A percentile compares a stretch with the other conserved stretches of the same genome.
These are phyloP conservation scores for Drosophila arizonae DNA, from an alignment of 1,140 invertebrate genomes.

Conservation along the genomic window DNA sequence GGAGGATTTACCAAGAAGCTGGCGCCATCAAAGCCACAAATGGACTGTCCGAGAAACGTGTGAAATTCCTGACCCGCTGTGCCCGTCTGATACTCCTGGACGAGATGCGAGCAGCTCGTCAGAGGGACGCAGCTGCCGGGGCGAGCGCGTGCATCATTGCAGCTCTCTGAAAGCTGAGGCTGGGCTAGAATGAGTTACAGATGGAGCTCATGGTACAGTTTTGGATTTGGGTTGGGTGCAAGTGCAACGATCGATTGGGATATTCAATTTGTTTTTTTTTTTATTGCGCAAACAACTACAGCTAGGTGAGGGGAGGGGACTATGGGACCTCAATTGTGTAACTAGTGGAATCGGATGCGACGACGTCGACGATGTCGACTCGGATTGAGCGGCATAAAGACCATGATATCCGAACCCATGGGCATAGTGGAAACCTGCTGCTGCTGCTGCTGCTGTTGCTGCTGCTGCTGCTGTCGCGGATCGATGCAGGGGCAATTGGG, in stretches of 20 bases:
- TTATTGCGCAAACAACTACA: constrained; percentile 42
- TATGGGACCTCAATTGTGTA: constrained; percentile 2
- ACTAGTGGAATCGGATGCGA: constrained; percentile 15
- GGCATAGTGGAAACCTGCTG: constrained; percentile 5
- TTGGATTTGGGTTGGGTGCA: background rate
- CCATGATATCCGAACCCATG: constrained; percentile 69
- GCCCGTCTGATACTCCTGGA: constrained; percentile 80
- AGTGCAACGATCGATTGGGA: constrained; percentile 15
- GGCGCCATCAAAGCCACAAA: constrained; percentile 84
- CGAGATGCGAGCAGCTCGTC: constrained; percentile 81
- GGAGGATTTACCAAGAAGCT: constrained; percentile 82
- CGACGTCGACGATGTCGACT: constrained; percentile 41
- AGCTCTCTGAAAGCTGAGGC: constrained; percentile 42
- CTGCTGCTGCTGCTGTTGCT: constrained; percentile 37
- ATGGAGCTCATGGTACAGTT: background rate
- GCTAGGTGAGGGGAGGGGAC: constrained; percentile 11
- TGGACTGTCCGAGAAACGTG: constrained; percentile 83
- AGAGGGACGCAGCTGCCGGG: constrained; percentile 83
- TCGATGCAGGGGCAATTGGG: constrained; percentile 79
- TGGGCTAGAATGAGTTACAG: constrained; percentile 60
- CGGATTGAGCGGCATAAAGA: constrained; percentile 67
- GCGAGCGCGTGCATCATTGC: constrained; percentile 76
- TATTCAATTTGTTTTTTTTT: background rate
- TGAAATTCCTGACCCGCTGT: constrained; percentile 56
- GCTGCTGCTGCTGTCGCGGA: constrained; percentile 53